A percentile compares a stretch with the other conserved stretches of the same genome.
phyloP scores from a whole-genome alignment of 2,888 invertebrate species.

The Sphecodes monilicornis region DNA sequence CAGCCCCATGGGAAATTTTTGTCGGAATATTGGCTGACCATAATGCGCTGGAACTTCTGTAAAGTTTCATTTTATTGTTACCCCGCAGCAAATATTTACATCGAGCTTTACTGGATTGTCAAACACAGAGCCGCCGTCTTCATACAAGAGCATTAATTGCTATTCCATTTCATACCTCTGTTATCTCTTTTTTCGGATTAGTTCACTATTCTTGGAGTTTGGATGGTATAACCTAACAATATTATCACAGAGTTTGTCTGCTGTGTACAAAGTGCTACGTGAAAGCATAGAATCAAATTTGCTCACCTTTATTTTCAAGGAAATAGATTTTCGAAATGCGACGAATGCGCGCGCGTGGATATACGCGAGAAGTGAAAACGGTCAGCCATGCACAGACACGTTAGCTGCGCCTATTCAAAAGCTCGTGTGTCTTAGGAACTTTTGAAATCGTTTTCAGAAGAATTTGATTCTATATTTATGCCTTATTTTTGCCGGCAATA shows the following conservation, averaged over 20 bases:
- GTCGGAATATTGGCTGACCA: background rate
- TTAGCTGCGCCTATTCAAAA: background rate
- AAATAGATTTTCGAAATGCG: background rate
- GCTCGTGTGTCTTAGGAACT: background rate
- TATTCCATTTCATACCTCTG: background rate
- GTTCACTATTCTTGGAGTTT: background rate
- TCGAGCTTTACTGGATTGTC: background rate
- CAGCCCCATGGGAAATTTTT: conserved; percentile 4
- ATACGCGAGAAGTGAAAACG: background rate
- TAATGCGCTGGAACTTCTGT: background rate
- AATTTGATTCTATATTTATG: background rate
- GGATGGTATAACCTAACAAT: background rate
- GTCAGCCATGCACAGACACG: background rate
- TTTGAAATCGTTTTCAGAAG: background rate
- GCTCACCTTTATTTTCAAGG: background rate
- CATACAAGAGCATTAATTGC: background rate
- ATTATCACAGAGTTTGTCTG: background rate
- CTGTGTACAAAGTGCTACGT: background rate
- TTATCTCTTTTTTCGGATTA: background rate
- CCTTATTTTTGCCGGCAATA: background rate
- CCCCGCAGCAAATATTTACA: background rate
- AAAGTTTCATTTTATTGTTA: conserved; percentile 11
- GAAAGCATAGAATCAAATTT: background rate
- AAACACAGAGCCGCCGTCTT: background rate
- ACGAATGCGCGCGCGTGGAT: background rate